These are phyloP conservation scores for Nephrotoma appendiculata DNA, from an alignment of 2,888 invertebrate genomes.

Conservation along the genomic window DNA sequence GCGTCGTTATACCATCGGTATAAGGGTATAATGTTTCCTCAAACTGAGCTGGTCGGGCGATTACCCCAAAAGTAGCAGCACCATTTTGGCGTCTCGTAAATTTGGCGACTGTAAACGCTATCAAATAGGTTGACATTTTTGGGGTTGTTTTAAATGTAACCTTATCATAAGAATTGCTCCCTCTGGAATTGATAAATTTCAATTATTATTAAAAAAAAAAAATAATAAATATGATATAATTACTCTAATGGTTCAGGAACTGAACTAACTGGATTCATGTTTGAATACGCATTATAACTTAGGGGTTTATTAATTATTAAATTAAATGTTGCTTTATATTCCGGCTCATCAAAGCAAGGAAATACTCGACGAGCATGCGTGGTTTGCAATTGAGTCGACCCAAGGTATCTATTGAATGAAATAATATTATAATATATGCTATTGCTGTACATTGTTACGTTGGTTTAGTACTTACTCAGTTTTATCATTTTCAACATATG, in stretches of 20 bases:
- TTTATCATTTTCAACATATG: conserved; percentile 25
- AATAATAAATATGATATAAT: not conserved
- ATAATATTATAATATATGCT: not conserved
- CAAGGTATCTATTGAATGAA: conserved; percentile 35
- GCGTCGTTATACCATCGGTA: conserved; percentile 40
- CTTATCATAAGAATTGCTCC: conserved; percentile 5
- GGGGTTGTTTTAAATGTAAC: conserved; percentile 39
- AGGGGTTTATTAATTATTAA: conserved; percentile 23
- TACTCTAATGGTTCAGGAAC: not conserved
- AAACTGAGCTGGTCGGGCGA: conserved; percentile 52
- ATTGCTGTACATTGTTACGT: conserved; percentile 20
- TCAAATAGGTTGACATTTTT: conserved; percentile 64
- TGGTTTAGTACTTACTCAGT: not conserved
- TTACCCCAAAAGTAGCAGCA: conserved; percentile 40
- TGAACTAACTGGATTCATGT: not conserved
- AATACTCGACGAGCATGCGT: conserved; percentile 54
- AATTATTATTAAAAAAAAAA: not conserved
- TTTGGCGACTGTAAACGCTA: conserved; percentile 64
- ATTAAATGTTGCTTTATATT: conserved; percentile 50
- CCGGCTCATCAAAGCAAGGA: conserved; percentile 68
- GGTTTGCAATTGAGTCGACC: conserved; percentile 55
- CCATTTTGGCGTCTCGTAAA: conserved; percentile 27
- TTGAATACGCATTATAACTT: not conserved
- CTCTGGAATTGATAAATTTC: not conserved
- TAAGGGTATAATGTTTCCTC: conserved; percentile 50